Base-by-base conservation (phyloP, 2,113 vertebrate species). In the Physeter macrocephalus region DNA sequence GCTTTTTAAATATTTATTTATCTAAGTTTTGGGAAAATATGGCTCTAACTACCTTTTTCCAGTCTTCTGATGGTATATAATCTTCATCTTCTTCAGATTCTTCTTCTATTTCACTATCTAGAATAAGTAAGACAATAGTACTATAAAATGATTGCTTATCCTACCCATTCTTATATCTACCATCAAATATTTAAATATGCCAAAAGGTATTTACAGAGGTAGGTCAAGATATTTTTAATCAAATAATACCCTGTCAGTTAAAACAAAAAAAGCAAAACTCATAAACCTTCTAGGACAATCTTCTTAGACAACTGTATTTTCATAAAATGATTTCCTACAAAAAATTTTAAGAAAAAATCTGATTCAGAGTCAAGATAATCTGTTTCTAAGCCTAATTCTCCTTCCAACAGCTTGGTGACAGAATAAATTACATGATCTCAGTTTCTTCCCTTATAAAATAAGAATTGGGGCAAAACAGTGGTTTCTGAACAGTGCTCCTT, bases 21-120 rank as follows among this genome's bases (percentile, higher is more conserved):
- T 57, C 52, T 97, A 90, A 88, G 18, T 93, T 97, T 96, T 72
- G 41, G 80, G 43, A 83, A 95, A 96, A 67, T 85, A 92, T 43
- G 25, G 21, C 83, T 91, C 77, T 91, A 94, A 61, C 88, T 98
- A 99, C 99, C 99, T 99, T 99, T 98, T 99, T 99, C 99, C 99
- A 99, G 94, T 99, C 99, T 98, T 99, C 99, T 94, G 99, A 99
- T 66, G 99, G 99, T 98, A 99, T 99, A 97, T 99, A 99, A 98
- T 99, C 99, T 98, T 99, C 99, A 98, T 99, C 99, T 98, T 99
- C 99, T 98, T 99, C 99, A 0, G 99, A 99, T 97, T 99, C 99
- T 90, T 99, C 99, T 98, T 99, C 99, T 67, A 98, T 99, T 98
- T 99, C 99, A 92, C 99, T 99, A 96, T 99, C 99, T 99, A 93